phyloP scores from a whole-genome alignment of 2,797 vertebrate genomes.

The Pseudochirops corinnae region DNA sequence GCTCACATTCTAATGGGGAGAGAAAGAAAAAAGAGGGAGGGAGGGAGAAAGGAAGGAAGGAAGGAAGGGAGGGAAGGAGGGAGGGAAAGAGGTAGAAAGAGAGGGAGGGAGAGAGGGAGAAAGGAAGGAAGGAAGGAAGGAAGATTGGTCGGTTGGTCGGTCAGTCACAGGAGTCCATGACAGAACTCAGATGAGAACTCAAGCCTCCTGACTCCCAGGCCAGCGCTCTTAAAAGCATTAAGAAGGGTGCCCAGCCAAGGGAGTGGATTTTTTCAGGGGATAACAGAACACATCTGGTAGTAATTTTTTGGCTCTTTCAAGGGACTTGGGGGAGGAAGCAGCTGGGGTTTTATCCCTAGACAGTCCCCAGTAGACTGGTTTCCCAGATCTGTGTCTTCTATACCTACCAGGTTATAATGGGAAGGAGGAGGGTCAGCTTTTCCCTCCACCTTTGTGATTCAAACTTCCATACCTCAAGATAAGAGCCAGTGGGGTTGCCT shows the following conservation, averaged over 20 bases:
- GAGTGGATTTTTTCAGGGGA: not conserved
- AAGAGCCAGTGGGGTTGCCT: not conserved
- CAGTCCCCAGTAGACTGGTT: not conserved
- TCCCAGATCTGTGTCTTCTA: not conserved
- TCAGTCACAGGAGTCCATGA: not conserved
- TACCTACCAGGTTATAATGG: not conserved
- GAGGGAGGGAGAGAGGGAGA: not conserved
- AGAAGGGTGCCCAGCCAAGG: not conserved
- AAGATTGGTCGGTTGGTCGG: too few species aligned
- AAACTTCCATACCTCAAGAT: not conserved
- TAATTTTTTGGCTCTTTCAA: not conserved
- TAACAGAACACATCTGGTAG: not conserved
- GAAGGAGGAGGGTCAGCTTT: not conserved
- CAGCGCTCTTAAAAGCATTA: not conserved
- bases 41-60: not conserved
- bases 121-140: not conserved
- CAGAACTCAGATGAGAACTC: too few species aligned
- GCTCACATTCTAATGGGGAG: not conserved
- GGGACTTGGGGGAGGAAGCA: not conserved
- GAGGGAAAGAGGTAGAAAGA: not conserved
- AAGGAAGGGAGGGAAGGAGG: not conserved
- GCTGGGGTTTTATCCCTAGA: not conserved
- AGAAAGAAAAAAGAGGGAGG: not conserved
- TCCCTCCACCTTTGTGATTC: not conserved
- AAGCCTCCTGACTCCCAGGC: too few species aligned